Percentiles rank a stretch among this genome's conserved stretches.
Conservation (phyloP, 1,140 invertebrate genomes). For the Aphaenogaster rudis region DNA sequence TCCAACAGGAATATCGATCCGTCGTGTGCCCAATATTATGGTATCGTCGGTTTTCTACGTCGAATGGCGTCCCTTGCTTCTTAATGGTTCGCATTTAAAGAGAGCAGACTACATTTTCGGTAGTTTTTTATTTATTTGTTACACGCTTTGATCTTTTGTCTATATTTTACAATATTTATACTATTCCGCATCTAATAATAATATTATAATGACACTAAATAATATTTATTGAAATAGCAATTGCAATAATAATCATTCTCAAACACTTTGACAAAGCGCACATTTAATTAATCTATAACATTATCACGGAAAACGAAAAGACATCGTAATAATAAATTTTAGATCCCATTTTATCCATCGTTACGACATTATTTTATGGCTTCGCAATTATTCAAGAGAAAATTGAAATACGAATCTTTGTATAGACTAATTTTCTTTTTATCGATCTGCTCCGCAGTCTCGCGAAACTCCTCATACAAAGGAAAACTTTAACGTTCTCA, state of each 20-base stretch:
- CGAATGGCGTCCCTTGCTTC: not conserved
- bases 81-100: not conserved
- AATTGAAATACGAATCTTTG: constrained; percentile 49
- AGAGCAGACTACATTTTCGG: not conserved
- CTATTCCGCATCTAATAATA: not conserved
- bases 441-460: not conserved
- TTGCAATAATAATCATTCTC: not conserved
- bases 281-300: constrained; percentile 36
- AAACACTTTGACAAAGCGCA: not conserved
- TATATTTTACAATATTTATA: not conserved
- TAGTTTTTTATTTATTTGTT: not conserved
- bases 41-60: constrained; percentile 20
- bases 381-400: constrained; percentile 43
- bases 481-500: constrained; percentile 36
- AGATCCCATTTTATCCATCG: constrained; percentile 13
- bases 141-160: not conserved
- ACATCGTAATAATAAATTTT: constrained; percentile 31
- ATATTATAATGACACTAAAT: not conserved
- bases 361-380: constrained; percentile 19
- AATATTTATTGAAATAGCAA: not conserved
- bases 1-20: constrained; percentile 50
- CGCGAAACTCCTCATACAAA: not conserved
- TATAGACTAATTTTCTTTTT: not conserved
- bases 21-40: constrained; percentile 27
- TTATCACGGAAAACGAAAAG: constrained; percentile 9